Percentiles rank a stretch among this genome's conserved stretches.
Conservation (phyloP, 2,888 invertebrate species). For the Deilephila porcellus region DNA sequence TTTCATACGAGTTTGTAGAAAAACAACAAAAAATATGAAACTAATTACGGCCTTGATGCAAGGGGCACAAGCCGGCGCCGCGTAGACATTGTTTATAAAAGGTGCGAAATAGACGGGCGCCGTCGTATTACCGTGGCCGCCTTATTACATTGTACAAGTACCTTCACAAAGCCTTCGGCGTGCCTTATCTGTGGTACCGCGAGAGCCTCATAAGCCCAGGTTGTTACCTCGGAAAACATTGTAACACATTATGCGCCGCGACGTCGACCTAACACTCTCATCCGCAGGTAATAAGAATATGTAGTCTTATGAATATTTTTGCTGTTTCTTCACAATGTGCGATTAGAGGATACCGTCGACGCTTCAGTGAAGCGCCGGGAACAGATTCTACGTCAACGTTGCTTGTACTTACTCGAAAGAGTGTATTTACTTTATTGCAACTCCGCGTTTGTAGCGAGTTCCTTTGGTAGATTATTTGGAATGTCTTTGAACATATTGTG, state of each 20-base stretch:
- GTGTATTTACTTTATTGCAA: background rate
- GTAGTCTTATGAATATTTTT: constrained; percentile 75
- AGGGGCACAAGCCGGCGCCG: constrained; percentile 50
- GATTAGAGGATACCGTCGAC: constrained; percentile 49
- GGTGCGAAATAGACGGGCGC: constrained; percentile 65
- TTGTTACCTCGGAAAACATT: constrained; percentile 81
- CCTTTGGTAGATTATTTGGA: background rate
- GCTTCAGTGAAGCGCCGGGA: constrained; percentile 5
- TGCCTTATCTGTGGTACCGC: constrained; percentile 78
- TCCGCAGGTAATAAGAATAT: constrained; percentile 74
- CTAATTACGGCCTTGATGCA: constrained; percentile 68
- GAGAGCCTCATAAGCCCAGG: constrained; percentile 77
- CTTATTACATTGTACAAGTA: constrained; percentile 76
- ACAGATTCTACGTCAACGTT: background rate
- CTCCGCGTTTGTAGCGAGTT: no score
- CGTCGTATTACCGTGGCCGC: constrained; percentile 64
- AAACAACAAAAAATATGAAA: constrained; percentile 53
- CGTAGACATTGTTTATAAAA: constrained; percentile 71
- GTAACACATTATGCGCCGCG: constrained; percentile 78
- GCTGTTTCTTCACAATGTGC: constrained; percentile 61
- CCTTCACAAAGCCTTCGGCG: constrained; percentile 74
- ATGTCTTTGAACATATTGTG: background rate
- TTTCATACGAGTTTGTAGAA: constrained; percentile 46
- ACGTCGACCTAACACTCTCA: constrained; percentile 66
- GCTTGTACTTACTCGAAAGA: background rate